Conservation (phyloP, 2,113 vertebrate genomes). For the Nibea coibor region DNA sequence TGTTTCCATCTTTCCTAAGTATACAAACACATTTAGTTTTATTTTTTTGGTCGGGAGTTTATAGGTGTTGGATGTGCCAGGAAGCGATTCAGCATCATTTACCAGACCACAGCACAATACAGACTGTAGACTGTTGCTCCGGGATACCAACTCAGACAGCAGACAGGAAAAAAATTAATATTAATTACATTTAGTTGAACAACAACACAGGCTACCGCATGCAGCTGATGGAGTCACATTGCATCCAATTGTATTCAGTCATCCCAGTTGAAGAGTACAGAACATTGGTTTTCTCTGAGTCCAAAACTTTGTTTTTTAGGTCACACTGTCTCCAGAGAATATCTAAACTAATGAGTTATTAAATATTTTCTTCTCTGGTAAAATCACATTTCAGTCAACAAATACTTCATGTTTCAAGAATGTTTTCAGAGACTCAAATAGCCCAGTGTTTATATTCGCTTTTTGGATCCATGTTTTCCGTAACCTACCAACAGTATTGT, state of each 20-base stretch:
- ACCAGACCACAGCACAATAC: constrained; percentile 55
- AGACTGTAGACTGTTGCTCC: constrained; percentile 53
- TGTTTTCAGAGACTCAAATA: neutral
- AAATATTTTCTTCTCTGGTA: constrained; percentile 7
- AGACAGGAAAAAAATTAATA: constrained; percentile 56
- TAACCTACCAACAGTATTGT: neutral
- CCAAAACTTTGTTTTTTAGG: constrained; percentile 25
- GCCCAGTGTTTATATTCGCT: neutral
- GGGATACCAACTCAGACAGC: constrained; percentile 58
- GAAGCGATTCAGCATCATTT: constrained; percentile 56
- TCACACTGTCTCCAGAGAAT: constrained; percentile 12
- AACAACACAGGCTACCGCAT: constrained; percentile 20
- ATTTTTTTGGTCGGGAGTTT: constrained; percentile 46
- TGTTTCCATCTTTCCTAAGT: constrained; percentile 46
- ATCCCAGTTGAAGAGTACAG: neutral
- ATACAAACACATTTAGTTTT: constrained; percentile 47
- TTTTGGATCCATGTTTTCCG: constrained; percentile 1
- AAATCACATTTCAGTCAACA: constrained; percentile 1
- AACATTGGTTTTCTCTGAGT: constrained; percentile 10
- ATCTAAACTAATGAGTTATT: constrained; percentile 5
- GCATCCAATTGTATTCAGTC: constrained; percentile 1
- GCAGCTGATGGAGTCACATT: constrained; percentile 10
- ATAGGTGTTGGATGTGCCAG: constrained; percentile 60
- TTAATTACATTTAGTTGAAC: constrained; percentile 60
- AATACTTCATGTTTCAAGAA: neutral